phyloP scores from a whole-genome alignment of 2,797 vertebrate species.

The Xiphophorus birchmanni region DNA sequence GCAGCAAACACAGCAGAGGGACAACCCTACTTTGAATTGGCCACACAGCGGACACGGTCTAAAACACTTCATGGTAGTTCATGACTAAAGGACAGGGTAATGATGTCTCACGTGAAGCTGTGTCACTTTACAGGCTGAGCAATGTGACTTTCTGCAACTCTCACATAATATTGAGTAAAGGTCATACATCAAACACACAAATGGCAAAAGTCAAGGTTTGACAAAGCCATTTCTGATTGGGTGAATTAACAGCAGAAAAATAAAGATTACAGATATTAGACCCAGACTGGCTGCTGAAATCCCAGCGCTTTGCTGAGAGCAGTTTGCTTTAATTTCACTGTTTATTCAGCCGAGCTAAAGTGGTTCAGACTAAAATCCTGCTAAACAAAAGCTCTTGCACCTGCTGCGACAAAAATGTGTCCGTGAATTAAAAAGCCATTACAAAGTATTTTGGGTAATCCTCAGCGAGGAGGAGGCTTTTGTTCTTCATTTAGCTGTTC shows the following conservation, averaged over 20 bases:
- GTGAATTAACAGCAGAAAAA: background rate
- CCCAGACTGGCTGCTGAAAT: background rate
- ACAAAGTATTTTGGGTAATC: slow-evolving; percentile 1
- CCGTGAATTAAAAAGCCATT: background rate
- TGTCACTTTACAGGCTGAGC: background rate
- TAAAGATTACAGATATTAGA: background rate
- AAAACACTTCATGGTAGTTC: slow-evolving; percentile 38
- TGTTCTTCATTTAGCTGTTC: background rate
- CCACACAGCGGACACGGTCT: background rate
- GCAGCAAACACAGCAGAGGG: background rate
- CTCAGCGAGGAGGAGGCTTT: background rate
- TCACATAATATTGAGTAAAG: slow-evolving; percentile 6
- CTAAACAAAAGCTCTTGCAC: background rate
- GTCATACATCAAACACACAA: background rate
- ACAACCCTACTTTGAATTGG: slow-evolving; percentile 22
- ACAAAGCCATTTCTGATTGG: background rate
- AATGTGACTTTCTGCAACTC: slow-evolving; percentile 6
- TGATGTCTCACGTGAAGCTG: slow-evolving; percentile 34
- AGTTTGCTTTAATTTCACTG: background rate
- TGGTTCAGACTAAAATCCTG: background rate
- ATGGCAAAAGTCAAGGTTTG: background rate
- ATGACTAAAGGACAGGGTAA: slow-evolving; percentile 39
- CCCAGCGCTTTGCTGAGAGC: background rate
- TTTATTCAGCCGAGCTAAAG: background rate
- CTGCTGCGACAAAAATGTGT: background rate